These are phyloP conservation scores for Abrostola triplasia DNA, from an alignment of 2,888 invertebrate species.

Conservation along the genomic window DNA sequence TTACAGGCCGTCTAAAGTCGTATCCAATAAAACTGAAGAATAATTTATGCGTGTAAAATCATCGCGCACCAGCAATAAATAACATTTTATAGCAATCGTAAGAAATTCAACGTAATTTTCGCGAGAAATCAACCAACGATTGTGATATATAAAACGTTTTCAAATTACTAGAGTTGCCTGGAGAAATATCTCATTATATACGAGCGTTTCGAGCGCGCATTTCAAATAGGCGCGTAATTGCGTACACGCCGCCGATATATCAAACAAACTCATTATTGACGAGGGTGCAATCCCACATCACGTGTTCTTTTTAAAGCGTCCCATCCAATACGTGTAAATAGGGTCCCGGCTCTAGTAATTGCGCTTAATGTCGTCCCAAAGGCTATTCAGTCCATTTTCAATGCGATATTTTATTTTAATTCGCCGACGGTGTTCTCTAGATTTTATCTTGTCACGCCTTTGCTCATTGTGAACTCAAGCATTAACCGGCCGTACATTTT, in stretches of 20 bases:
- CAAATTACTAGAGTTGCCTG: slow-evolving; percentile 69
- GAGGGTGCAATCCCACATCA: slow-evolving; percentile 64
- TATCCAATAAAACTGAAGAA: slow-evolving; percentile 58
- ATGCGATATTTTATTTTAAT: slow-evolving; percentile 83
- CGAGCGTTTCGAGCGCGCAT: slow-evolving; percentile 63
- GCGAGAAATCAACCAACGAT: slow-evolving; percentile 61
- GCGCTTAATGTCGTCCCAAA: slow-evolving; percentile 81
- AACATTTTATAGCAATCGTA: slow-evolving; percentile 65
- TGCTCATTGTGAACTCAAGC: slow-evolving; percentile 76
- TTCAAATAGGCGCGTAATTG: slow-evolving; percentile 79
- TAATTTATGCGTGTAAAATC: slow-evolving; percentile 68
- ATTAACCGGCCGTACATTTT: slow-evolving; percentile 72
- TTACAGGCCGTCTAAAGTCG: slow-evolving; percentile 52
- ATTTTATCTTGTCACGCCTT: slow-evolving; percentile 86
- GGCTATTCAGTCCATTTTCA: slow-evolving; percentile 82
- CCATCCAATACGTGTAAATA: slow-evolving; percentile 72
- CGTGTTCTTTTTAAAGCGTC: slow-evolving; percentile 66
- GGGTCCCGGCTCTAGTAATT: slow-evolving; percentile 76
- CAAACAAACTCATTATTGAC: slow-evolving; percentile 73
- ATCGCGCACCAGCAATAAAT: slow-evolving; percentile 65
- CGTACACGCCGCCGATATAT: slow-evolving; percentile 69
- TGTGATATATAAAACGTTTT: slow-evolving; percentile 68
- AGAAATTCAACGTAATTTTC: slow-evolving; percentile 70
- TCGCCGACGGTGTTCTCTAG: slow-evolving; percentile 77
- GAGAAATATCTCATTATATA: slow-evolving; percentile 76